Percentiles rank a stretch among this genome's conserved stretches.
Evolutionary conservation across 2,888 invertebrate genomes (phyloP).

Genomic region (Pseudococcus jackbeardsleyi): DNA sequence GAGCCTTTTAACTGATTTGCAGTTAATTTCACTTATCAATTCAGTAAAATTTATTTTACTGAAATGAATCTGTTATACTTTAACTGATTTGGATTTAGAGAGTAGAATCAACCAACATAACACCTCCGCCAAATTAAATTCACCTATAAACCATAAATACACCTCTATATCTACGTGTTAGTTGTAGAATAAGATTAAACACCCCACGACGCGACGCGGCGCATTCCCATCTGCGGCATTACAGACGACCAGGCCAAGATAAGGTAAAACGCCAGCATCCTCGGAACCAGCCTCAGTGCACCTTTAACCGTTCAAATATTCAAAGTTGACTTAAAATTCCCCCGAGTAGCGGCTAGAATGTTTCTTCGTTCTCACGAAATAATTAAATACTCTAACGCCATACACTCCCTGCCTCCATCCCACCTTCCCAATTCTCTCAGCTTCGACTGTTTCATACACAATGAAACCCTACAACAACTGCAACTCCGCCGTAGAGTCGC

Average conservation of each 20-base stretch:
- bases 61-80: too few relatives aligned
- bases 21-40: too few relatives aligned
- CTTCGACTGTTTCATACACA: background rate
- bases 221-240: too few relatives aligned
- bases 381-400: background rate
- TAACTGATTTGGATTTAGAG: too few relatives aligned
- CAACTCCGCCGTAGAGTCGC: background rate
- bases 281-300: background rate
- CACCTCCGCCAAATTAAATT: background rate
- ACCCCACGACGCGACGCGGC: background rate
- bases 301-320: constrained; percentile 1
- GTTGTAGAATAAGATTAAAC: constrained; percentile 3
- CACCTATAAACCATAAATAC: background rate
- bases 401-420: background rate
- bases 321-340: constrained; percentile 10
- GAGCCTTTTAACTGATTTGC: too few relatives aligned
- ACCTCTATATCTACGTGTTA: background rate
- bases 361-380: background rate
- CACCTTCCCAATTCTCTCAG: background rate
- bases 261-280: constrained; percentile 10
- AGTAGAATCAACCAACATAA: background rate
- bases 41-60: too few relatives aligned
- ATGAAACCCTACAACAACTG: background rate
- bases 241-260: background rate
- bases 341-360: constrained; percentile 1